phyloP scores from a whole-genome alignment of 2,113 vertebrate species.

The Steatornis caripensis region DNA sequence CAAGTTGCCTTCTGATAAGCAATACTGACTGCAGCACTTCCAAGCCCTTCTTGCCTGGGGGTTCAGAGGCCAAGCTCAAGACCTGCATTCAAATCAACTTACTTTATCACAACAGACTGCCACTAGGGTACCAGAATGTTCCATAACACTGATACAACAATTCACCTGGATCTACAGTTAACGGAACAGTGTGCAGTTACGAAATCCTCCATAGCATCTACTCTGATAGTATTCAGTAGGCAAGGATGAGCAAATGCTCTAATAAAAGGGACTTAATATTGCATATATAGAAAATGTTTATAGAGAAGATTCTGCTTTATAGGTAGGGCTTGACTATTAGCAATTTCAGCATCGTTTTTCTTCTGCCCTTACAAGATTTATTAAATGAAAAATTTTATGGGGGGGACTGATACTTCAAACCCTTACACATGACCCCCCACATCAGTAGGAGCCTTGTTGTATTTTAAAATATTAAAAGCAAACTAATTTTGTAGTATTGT shows the following conservation, averaged over 20 bases:
- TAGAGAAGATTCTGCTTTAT: slow-evolving; percentile 63
- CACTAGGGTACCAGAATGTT: slow-evolving; percentile 62
- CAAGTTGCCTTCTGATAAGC: slow-evolving; percentile 70
- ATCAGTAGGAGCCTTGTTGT: slow-evolving; percentile 58
- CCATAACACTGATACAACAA: slow-evolving; percentile 43
- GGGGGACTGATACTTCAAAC: slow-evolving; percentile 13
- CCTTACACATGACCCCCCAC: slow-evolving; percentile 11
- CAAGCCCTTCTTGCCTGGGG: slow-evolving; percentile 68
- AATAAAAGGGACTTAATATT: slow-evolving; percentile 57
- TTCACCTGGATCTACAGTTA: slow-evolving; percentile 57
- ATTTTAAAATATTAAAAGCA: slow-evolving; percentile 60
- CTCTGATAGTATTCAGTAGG: slow-evolving; percentile 60
- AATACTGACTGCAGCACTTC: slow-evolving; percentile 70
- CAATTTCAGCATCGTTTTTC: slow-evolving; percentile 50
- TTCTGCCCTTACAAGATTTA: slow-evolving; percentile 62
- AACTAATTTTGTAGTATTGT: slow-evolving; percentile 61
- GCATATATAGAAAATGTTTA: slow-evolving; percentile 63
- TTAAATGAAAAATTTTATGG: slow-evolving; percentile 8
- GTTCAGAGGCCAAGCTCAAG: slow-evolving; percentile 69
- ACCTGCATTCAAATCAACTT: slow-evolving; percentile 65
- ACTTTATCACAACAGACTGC: slow-evolving; percentile 63
- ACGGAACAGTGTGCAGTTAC: slow-evolving; percentile 28
- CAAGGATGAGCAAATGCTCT: slow-evolving; percentile 62
- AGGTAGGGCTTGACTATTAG: slow-evolving; percentile 65
- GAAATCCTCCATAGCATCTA: slow-evolving; percentile 53